These are phyloP conservation scores for Chaetodon auriga DNA, from an alignment of 2,113 vertebrate species.

Conservation along the genomic window DNA sequence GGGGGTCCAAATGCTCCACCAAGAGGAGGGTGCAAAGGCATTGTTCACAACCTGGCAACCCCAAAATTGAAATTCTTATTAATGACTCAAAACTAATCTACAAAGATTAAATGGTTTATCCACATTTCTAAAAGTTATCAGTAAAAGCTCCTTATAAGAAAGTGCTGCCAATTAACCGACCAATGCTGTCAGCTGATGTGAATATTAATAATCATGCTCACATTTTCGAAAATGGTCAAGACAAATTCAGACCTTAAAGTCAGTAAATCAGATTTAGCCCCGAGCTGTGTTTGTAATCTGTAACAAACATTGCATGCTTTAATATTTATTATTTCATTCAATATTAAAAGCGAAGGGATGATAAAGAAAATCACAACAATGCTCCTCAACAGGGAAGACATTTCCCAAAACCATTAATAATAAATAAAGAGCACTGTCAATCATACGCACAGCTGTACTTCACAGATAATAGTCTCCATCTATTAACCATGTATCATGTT, in stretches of 20 bases:
- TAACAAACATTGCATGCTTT: constrained; percentile 36
- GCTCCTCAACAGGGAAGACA: constrained; percentile 41
- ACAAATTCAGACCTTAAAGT: constrained; percentile 18
- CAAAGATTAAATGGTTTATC: neutral
- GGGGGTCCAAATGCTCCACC: neutral
- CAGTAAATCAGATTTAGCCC: constrained; percentile 13
- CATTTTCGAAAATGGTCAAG: neutral
- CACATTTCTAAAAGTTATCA: neutral
- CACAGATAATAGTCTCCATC: constrained; percentile 57
- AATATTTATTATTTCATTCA: constrained; percentile 62
- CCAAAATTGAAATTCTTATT: neutral
- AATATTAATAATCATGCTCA: neutral
- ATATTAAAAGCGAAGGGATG: constrained; percentile 55
- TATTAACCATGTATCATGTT: constrained; percentile 62
- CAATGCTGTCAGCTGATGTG: neutral
- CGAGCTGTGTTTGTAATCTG: constrained; percentile 23
- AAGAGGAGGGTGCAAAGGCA: neutral
- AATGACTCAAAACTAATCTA: neutral
- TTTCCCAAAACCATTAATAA: constrained; percentile 77
- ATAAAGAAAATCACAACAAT: constrained; percentile 64
- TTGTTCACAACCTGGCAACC: neutral
- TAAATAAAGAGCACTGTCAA: constrained; percentile 75
- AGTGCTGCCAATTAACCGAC: neutral
- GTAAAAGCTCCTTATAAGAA: neutral
- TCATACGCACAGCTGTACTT: constrained; percentile 70